Evolutionary conservation across 2,888 invertebrate species (phyloP), one percentile per base, ranked within the genome.

Genomic region (Serripes groenlandicus): DNA sequence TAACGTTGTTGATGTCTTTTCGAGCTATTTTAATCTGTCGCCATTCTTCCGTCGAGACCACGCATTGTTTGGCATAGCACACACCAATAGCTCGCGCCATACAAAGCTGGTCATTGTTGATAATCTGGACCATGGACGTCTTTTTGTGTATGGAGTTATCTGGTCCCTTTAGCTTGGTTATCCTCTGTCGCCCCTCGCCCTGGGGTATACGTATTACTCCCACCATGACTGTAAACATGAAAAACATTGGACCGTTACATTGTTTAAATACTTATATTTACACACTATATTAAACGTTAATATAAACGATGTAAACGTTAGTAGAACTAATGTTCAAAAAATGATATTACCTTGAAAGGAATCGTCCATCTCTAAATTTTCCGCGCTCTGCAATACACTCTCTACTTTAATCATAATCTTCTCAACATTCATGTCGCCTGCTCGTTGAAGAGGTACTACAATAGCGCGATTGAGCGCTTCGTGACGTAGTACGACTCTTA

Each of bases 41-140:
- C 82, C 78, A 82, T 68, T 82, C 82, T 62, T 74, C 71, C 0
- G 56, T 21, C 7, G 71, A 56, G 66, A 78, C 78, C 26, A 32
- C n/a, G 0, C 75, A 60, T 18, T 75, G 52, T 56, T 82, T 82
- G 1, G 81, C 77, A 77, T 70, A 78, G 28, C 72, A 52, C 52
- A 81, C 77, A 18, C 35, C 68, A n/a, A 76, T 76, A 37, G 77
- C 73, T 70, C 74, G 69, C 3, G 74, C 74, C 82, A 74, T 78
- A 64, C 82, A 82, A 11, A 74, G 26, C 21, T 82, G 74, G 35
- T 82, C 82, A 0, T 78, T 64, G 62, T 82, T 82, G 34, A 70
- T 71, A 7, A 82, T 82, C 35, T 75, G 75, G 11, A 82, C 82
- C 18, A 77, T 49, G 18, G 78, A 82, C 30, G 26, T 64, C 62